Evolutionary conservation across 2,888 invertebrate genomes (phyloP).

Genomic region (Phorcus lineatus): DNA sequence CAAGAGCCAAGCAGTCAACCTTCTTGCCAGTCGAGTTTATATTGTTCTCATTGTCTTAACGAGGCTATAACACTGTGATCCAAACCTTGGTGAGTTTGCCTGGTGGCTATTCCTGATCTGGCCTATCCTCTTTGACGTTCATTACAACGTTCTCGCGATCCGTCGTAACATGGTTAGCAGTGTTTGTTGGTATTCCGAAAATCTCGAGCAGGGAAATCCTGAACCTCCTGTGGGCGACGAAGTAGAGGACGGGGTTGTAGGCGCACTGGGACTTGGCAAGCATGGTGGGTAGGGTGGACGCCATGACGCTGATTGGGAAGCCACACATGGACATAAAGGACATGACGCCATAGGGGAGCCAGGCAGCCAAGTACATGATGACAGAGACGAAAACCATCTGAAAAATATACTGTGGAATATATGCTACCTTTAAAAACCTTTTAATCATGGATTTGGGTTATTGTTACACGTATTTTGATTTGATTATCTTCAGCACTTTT

Average conservation of each 20-base stretch:
- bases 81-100: too few relatives aligned
- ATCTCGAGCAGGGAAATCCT: slow-evolving; percentile 14
- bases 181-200: background rate
- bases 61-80: too few relatives aligned
- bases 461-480: too few relatives aligned
- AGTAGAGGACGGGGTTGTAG: slow-evolving; percentile 36
- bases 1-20: too few relatives aligned
- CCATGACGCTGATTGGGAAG: background rate
- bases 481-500: too few relatives aligned
- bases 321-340: slow-evolving; percentile 30
- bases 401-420: background rate
- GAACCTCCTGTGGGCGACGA: slow-evolving; percentile 30
- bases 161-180: background rate
- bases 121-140: too few relatives aligned
- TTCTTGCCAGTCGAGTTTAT: too few relatives aligned
- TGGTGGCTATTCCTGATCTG: too few relatives aligned
- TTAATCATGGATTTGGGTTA: background rate
- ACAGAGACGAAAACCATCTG: slow-evolving; percentile 32
- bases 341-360: slow-evolving; percentile 33
- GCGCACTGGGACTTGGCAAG: slow-evolving; percentile 42
- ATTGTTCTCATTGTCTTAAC: too few relatives aligned
- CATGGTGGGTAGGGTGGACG: slow-evolving; percentile 38
- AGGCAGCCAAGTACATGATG: slow-evolving; percentile 24
- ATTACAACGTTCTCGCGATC: background rate
- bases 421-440: background rate